Percentiles rank a stretch among this genome's conserved stretches.
These are phyloP conservation scores for Zelleria hepariella DNA, from an alignment of 2,888 invertebrate genomes.

Conservation along the genomic window DNA sequence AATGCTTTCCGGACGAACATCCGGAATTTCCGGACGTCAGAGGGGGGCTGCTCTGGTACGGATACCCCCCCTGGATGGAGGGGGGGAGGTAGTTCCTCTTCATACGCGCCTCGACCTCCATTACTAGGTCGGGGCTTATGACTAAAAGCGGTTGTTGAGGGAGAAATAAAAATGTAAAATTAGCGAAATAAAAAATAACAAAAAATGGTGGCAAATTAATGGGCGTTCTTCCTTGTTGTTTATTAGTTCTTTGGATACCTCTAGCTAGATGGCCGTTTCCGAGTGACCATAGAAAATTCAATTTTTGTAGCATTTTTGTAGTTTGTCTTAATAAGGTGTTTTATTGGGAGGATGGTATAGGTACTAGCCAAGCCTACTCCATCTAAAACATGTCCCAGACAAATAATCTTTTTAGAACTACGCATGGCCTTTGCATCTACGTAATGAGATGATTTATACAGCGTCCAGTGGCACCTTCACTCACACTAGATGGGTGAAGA, in stretches of 20 bases:
- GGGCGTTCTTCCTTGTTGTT: not conserved
- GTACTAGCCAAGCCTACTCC: too few relatives aligned
- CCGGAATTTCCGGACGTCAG: slow-evolving; percentile 26
- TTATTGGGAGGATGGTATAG: too few relatives aligned
- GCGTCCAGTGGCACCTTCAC: too few relatives aligned
- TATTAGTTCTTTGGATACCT: not conserved
- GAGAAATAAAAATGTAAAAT: slow-evolving; percentile 20
- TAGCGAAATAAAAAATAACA: slow-evolving; percentile 21
- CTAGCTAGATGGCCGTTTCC: too few relatives aligned
- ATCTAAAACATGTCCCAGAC: too few relatives aligned
- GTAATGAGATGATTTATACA: too few relatives aligned
- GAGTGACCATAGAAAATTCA: too few relatives aligned
- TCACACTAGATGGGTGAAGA: too few relatives aligned
- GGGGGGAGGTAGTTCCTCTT: slow-evolving; percentile 84
- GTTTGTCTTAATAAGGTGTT: too few relatives aligned
- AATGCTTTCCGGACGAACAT: slow-evolving; percentile 27
- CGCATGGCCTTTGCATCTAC: too few relatives aligned
- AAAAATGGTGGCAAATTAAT: slow-evolving; percentile 12
- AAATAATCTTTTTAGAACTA: too few relatives aligned
- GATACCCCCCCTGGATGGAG: slow-evolving; percentile 68
- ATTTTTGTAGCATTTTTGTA: too few relatives aligned
- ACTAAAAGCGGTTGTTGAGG: slow-evolving; percentile 65
- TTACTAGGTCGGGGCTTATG: slow-evolving; percentile 89
- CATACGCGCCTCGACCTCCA: slow-evolving; percentile 92
- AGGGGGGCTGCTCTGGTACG: slow-evolving; percentile 37